Evolutionary conservation across 2,113 vertebrate species (phyloP).

Genomic region (Butorides virescens): DNA sequence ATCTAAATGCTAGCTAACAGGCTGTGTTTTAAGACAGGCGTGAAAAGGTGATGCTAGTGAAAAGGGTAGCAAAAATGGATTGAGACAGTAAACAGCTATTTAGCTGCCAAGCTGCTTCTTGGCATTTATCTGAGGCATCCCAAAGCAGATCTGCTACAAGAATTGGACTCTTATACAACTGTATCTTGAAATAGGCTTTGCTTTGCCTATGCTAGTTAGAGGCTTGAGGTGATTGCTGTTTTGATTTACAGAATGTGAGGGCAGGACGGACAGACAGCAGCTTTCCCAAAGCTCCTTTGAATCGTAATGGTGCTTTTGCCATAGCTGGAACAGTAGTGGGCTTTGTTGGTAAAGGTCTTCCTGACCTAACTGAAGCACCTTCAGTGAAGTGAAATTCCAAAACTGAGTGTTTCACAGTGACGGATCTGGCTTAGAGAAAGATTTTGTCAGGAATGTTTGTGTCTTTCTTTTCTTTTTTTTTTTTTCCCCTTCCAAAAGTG

Average conservation of each 20-base stretch:
- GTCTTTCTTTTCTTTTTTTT: background rate
- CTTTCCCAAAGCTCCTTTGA: background rate
- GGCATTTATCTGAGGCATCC: background rate
- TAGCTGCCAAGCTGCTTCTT: background rate
- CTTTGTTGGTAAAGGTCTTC: background rate
- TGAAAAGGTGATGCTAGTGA: background rate
- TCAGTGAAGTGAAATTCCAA: background rate
- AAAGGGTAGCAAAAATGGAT: background rate
- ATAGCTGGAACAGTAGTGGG: background rate
- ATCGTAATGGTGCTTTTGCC: background rate
- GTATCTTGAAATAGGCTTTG: background rate
- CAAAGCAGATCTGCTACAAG: background rate
- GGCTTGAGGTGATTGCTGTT: background rate
- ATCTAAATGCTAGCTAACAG: background rate
- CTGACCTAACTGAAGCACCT: background rate
- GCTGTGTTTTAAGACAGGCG: background rate
- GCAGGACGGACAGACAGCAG: background rate
- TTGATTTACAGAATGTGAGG: background rate
- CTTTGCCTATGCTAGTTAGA: background rate
- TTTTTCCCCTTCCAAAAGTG: background rate
- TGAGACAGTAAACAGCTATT: background rate
- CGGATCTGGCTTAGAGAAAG: background rate
- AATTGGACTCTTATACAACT: background rate
- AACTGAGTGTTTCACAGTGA: background rate
- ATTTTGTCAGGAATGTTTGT: background rate